Conservation (phyloP, 2,888 invertebrate genomes). For the Drosophila nigritarsus region DNA sequence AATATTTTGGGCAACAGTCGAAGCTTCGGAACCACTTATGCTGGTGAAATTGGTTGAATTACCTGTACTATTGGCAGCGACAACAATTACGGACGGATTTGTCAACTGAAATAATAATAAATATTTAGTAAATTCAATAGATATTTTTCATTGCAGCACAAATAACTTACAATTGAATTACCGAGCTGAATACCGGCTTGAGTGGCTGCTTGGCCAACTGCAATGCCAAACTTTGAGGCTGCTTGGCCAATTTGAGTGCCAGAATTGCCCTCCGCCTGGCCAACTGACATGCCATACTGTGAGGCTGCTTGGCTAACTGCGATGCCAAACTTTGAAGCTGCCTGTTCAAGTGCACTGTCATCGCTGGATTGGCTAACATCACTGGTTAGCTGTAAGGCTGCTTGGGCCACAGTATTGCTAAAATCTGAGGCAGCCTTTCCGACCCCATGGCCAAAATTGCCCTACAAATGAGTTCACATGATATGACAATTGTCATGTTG, state of each 20-base stretch:
- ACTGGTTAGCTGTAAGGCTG: constrained; percentile 42
- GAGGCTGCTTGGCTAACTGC: constrained; percentile 54
- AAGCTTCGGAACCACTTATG: neutral
- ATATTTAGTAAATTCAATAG: neutral
- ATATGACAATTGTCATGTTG: neutral
- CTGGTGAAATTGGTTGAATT: neutral
- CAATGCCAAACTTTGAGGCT: constrained; percentile 53
- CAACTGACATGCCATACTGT: constrained; percentile 19
- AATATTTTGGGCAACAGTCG: neutral
- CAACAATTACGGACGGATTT: neutral
- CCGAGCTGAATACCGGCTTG: constrained; percentile 3
- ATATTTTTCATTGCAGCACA: neutral
- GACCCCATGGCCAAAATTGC: constrained; percentile 27
- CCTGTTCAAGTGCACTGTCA: constrained; percentile 29
- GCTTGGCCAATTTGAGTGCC: constrained; percentile 37
- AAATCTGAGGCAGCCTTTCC: constrained; percentile 45
- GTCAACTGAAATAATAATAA: neutral
- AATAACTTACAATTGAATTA: constrained; percentile 12
- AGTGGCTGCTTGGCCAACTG: constrained; percentile 55
- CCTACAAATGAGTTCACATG: constrained; percentile 3
- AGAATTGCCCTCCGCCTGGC: constrained; percentile 17
- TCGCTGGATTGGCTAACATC: constrained; percentile 17
- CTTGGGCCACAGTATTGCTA: constrained; percentile 52
- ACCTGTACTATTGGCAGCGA: neutral
- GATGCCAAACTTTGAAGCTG: constrained; percentile 50